A percentile compares a stretch with the other conserved stretches of the same genome.
phyloP scores from a whole-genome alignment of 2,888 invertebrate species.

The Gnatocerus cornutus region DNA sequence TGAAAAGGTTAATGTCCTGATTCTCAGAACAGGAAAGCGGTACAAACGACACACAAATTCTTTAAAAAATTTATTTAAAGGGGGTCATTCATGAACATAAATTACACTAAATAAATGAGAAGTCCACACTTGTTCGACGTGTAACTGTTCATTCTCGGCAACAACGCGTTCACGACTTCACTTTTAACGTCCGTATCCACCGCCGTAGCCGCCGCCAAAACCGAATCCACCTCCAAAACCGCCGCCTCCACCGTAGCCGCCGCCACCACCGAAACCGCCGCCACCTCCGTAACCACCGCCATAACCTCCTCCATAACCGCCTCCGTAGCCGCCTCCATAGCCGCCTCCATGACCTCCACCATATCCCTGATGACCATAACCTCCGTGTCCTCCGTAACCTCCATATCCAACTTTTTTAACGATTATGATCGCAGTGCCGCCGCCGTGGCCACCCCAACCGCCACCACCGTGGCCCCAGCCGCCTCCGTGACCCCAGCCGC shows the following conservation, averaged over 20 bases:
- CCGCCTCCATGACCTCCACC: constrained; percentile 39
- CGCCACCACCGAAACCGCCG: constrained; percentile 31
- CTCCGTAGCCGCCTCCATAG: constrained; percentile 37
- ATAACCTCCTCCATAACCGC: constrained; percentile 33
- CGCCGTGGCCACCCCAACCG: constrained; percentile 31
- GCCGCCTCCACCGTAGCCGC: constrained; percentile 36
- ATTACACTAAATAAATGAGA: neutral
- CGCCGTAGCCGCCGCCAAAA: constrained; percentile 39
- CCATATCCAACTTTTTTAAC: constrained; percentile 33
- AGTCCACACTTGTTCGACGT: neutral
- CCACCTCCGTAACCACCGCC: constrained; percentile 38
- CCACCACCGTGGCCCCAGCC: constrained; percentile 35
- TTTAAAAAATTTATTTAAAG: constrained; percentile 22
- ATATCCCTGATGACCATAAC: constrained; percentile 17
- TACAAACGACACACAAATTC: constrained; percentile 11
- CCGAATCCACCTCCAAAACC: constrained; percentile 41
- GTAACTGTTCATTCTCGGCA: constrained; percentile 11
- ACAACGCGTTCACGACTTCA: constrained; percentile 13
- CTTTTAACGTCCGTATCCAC: constrained; percentile 41
- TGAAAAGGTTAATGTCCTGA: constrained; percentile 16
- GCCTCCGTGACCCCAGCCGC: constrained; percentile 23
- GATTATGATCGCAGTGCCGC: constrained; percentile 10
- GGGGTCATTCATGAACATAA: constrained; percentile 14
- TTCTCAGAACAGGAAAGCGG: neutral
- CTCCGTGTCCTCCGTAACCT: constrained; percentile 33